Base-by-base conservation (phyloP, 2,888 invertebrate species). In the Masnerella sp. region DNA sequence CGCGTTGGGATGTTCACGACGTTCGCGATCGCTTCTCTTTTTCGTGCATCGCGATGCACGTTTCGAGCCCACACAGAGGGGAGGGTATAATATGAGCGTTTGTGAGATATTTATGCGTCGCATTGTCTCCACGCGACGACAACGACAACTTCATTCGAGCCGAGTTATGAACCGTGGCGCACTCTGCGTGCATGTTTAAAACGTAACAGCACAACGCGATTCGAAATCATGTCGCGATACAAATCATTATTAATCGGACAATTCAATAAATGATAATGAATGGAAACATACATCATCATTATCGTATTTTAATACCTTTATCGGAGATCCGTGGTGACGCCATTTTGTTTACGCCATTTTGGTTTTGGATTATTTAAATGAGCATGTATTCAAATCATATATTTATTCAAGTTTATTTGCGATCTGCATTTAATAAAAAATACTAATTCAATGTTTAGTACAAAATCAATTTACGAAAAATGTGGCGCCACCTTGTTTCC, bases 81-180 rank as follows among this genome's bases (percentile, higher is more conserved):
- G 47, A 52, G 78, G 75, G 76, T 79, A 83, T 82, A 81, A 81
- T 82, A 83, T 80, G 84, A 83, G 82, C 80, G 80, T 75, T 80
- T 80, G 80, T 80, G 80, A 82, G 82, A 87, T 86, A 87, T 87
- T 87, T 87, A 87, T 87, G 86, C 85, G 83, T 80, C 81, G 83
- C 84, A 87, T 87, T 87, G 86, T 87, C 84, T 82, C 80, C 79
- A 75, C 77, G 79, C 79, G 81, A 83, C 81, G 82, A 84, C 83
- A 83, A 83, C 85, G 85, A 87, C 85, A 85, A 86, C 86, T 87
- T 87, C 84, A 87, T 87, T 84, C 84, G 84, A 82, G 81, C 78
- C 80, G 81, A 84, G 84, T 85, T 85, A 85, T 85, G 85, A 86
- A 84, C 83, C 80, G 77, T 75, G 40, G 32, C 73, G 51, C 34